Evolutionary conservation across 2,113 vertebrate genomes (phyloP).

Genomic region (Brachypodius melanocephalos): DNA sequence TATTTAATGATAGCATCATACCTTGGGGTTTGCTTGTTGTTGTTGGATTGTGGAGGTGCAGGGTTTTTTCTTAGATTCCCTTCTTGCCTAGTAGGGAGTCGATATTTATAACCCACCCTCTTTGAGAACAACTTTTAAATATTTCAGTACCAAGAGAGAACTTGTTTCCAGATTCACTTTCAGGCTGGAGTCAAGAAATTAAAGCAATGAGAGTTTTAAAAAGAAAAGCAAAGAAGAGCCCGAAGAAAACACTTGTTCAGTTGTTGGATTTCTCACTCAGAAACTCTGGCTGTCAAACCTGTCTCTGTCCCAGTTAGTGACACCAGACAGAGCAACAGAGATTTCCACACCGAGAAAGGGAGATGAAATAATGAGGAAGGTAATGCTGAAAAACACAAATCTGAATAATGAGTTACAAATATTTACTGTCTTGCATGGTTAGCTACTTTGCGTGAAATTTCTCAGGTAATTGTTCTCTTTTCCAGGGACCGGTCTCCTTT

Average conservation of each 20-base stretch:
- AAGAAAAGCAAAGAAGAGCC: not conserved
- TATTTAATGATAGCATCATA: not conserved
- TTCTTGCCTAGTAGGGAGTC: not conserved
- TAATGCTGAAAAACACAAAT: not conserved
- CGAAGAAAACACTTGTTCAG: not conserved
- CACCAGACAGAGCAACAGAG: not conserved
- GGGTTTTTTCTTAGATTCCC: not conserved
- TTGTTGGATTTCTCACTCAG: not conserved
- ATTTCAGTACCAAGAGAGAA: not conserved
- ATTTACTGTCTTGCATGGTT: not conserved
- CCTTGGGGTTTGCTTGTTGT: not conserved
- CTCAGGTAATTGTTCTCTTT: slow-evolving; percentile 24
- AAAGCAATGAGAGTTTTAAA: not conserved
- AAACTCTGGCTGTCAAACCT: not conserved
- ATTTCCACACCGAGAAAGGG: not conserved
- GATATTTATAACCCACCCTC: not conserved
- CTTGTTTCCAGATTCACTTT: slow-evolving; percentile 3
- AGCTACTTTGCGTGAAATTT: not conserved
- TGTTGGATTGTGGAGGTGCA: not conserved
- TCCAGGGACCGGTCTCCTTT: slow-evolving; percentile 87
- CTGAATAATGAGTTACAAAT: not conserved
- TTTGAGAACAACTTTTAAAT: slow-evolving; percentile 1
- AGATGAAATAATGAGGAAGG: not conserved
- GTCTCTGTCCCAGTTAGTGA: not conserved
- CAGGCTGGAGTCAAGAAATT: not conserved